Percentiles rank a stretch among this genome's conserved stretches.
Evolutionary conservation across 1,140 invertebrate species (phyloP).

Genomic region (Caenorhabditis inopinata): DNA sequence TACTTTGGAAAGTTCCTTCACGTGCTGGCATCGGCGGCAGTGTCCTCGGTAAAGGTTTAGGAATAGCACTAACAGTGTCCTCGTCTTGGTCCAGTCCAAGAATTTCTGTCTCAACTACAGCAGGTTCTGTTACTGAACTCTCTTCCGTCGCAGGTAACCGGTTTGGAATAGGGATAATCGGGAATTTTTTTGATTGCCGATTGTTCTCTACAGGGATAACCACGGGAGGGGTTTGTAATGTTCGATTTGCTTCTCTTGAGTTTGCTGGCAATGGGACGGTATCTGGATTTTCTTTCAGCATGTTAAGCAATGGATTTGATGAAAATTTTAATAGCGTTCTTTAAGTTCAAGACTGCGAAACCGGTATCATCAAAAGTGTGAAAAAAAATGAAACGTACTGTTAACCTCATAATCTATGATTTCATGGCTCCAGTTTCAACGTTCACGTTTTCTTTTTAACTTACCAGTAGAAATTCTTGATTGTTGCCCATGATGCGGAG

Average conservation of each 20-base stretch:
- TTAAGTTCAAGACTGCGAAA: too few relatives aligned
- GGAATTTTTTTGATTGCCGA: not conserved
- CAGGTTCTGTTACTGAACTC: not conserved
- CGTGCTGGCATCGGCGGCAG: slow-evolving; percentile 26
- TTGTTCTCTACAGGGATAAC: not conserved
- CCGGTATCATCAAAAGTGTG: too few relatives aligned
- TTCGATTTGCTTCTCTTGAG: not conserved
- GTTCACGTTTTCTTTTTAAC: too few relatives aligned
- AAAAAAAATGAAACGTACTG: too few relatives aligned
- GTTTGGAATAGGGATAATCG: not conserved
- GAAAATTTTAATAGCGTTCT: too few relatives aligned
- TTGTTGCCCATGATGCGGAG: not conserved
- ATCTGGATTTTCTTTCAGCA: not conserved
- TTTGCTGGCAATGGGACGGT: not conserved
- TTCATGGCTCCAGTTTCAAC: too few relatives aligned
- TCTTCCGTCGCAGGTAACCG: not conserved
- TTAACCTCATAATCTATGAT: too few relatives aligned
- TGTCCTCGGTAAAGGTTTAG: not conserved
- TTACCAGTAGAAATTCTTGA: not conserved
- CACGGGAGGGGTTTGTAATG: not conserved
- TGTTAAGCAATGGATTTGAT: too few relatives aligned
- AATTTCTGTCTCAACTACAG: not conserved
- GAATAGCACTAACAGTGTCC: slow-evolving; percentile 14
- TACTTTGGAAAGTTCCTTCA: not conserved
- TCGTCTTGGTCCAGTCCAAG: not conserved